phyloP scores from a whole-genome alignment of 2,797 vertebrate genomes.

The Syngnathus rostellatus region DNA sequence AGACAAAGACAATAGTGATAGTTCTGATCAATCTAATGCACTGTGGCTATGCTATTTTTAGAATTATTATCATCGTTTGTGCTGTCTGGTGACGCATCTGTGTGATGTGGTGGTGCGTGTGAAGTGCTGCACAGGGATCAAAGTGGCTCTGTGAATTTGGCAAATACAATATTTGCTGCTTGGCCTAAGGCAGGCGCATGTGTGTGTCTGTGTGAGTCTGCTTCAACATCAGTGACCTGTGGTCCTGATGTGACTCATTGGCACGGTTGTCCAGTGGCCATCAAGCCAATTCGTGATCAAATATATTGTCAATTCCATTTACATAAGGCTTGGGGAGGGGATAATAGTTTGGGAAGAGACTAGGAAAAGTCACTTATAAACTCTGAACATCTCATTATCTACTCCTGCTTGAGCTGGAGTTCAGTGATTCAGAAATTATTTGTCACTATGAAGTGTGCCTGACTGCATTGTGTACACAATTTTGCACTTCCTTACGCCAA shows the following conservation, averaged over 20 bases:
- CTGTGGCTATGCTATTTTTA: constrained; percentile 22
- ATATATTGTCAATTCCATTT: neutral
- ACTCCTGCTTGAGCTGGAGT: constrained; percentile 17
- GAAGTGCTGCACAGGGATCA: constrained; percentile 14
- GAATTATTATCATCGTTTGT: constrained; percentile 34
- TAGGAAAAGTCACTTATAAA: neutral
- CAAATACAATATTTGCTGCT: constrained; percentile 16
- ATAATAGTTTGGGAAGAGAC: neutral
- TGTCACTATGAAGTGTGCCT: constrained; percentile 6
- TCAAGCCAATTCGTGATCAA: neutral
- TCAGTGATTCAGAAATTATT: constrained; percentile 12
- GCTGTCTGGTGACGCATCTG: constrained; percentile 17
- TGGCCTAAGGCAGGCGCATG: constrained; percentile 8
- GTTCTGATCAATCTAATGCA: neutral
- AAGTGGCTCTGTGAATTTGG: constrained; percentile 25
- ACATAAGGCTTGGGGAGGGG: neutral
- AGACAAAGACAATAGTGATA: neutral
- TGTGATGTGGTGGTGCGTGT: constrained; percentile 11
- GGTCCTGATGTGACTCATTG: neutral
- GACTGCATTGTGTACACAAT: neutral
- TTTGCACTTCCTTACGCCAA: constrained; percentile 18
- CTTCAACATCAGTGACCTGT: neutral
- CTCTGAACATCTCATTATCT: constrained; percentile 10
- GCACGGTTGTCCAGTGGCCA: neutral
- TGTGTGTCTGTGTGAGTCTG: neutral